A percentile compares a stretch with the other conserved stretches of the same genome.
Evolutionary conservation across 2,113 vertebrate genomes (phyloP).

Genomic region (Psittacula cyanocephala): DNA sequence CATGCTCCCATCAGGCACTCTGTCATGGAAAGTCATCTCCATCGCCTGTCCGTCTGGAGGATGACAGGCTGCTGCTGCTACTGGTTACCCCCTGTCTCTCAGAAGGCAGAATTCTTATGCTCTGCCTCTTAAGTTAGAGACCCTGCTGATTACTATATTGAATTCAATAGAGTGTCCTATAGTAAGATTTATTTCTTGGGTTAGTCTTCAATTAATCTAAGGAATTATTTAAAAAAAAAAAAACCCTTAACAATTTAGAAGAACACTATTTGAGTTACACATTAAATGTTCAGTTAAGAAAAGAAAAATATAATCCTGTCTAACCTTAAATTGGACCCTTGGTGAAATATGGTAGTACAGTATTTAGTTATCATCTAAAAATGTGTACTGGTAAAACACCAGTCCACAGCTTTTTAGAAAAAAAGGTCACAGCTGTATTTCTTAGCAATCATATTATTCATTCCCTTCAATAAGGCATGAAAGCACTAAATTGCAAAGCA

Average conservation of each 20-base stretch:
- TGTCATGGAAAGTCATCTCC: not conserved
- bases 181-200: not conserved
- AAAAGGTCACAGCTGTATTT: not conserved
- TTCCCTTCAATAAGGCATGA: not conserved
- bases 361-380: not conserved
- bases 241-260: not conserved
- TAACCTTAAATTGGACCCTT: not conserved
- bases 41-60: not conserved
- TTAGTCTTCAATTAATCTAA: not conserved
- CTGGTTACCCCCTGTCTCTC: not conserved
- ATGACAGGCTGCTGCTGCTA: not conserved
- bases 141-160: not conserved
- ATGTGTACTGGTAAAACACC: not conserved
- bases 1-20: not conserved
- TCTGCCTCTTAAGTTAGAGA: accelerated
- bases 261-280: not conserved
- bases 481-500: not conserved
- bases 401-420: not conserved
- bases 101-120: not conserved
- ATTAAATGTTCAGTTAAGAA: not conserved
- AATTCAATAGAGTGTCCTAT: not conserved
- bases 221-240: not conserved
- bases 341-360: not conserved
- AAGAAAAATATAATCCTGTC: not conserved
- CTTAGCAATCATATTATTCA: not conserved